Evolutionary conservation across 2,797 vertebrate species (phyloP), one percentile per base, ranked within the genome.

Genomic region (Simalia tracyae): DNA sequence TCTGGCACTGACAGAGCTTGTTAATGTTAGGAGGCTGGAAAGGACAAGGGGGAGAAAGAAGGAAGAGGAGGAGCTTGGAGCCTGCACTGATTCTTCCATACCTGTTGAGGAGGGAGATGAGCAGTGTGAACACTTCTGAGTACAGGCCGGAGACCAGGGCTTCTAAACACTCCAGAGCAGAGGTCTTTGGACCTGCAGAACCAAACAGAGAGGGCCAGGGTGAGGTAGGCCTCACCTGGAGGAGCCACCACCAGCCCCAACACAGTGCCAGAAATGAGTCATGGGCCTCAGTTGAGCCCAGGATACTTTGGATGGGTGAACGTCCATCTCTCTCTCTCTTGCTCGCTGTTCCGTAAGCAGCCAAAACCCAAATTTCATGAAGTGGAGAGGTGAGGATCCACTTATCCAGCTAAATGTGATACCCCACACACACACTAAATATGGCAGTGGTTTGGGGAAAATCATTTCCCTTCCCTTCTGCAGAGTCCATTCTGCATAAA

Each of bases 151-250:
- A 98, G 0, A 98, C 98, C 98, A 99, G 98, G 92, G 98, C 99
- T 96, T 99, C 99, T 96, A 99, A 96, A 96, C 99, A 99, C 96
- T 99, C 99, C 97, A 99, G 96, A 0, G 99, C 99, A 0, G 98
- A 98, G 95, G 99, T 96, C 96, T 98, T 99, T 76, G 98, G 95
- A 91, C 98, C 99, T 99, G 97, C 12, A 7, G 91, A 91, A 56
- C 7, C 64, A 89, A 64, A 19, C 15, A 2, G 19, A 31, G 89
- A 28, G 28, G 17, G 91, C 56, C 6, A 50, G 2, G 24, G 24
- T 36, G 63, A 26, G 63, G 66, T 5, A 1, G 66, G 66, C 14
- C 5, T 15, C 17, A 2, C 66, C n/a, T 31, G 15, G 66, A 36
- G 17, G 5, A 5, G 5, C 14, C 3, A 2, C 64, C 64, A 42